These are phyloP conservation scores for Cephonodes hylas DNA, from an alignment of 2,888 invertebrate genomes.

Conservation along the genomic window DNA sequence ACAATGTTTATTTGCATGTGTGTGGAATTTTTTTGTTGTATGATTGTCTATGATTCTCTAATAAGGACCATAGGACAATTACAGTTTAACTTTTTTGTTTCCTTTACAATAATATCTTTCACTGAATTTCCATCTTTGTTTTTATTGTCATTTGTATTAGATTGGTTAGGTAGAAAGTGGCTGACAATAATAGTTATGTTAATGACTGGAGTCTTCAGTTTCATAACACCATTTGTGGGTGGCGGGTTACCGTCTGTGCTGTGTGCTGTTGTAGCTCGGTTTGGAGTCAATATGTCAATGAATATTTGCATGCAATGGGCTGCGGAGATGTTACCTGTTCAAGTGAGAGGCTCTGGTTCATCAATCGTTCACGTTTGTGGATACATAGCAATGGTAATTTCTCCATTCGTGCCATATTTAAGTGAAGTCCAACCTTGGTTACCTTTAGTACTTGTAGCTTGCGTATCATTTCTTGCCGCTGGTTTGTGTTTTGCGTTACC, in stretches of 20 bases:
- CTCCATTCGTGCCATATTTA: conserved; percentile 60
- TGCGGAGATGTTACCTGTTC: conserved; percentile 60
- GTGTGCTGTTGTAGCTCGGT: conserved; percentile 59
- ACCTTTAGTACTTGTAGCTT: conserved; percentile 47
- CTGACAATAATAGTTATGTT: conserved; percentile 37
- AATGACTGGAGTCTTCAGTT: conserved; percentile 45
- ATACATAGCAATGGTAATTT: conserved; percentile 50
- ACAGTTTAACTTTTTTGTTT: conserved; percentile 58
- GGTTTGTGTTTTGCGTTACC: conserved; percentile 27
- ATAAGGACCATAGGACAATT: conserved; percentile 53
- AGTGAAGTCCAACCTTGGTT: conserved; percentile 45
- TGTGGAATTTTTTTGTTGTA: conserved; percentile 47
- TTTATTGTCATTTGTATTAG: conserved; percentile 53
- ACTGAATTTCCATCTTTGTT: conserved; percentile 61
- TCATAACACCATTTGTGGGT: conserved; percentile 45
- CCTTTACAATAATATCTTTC: conserved; percentile 57
- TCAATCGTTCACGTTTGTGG: conserved; percentile 59
- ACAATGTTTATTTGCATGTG: conserved; percentile 50
- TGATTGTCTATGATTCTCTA: conserved; percentile 56
- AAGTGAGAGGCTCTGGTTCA: conserved; percentile 55
- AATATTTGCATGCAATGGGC: conserved; percentile 57
- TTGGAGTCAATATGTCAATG: conserved; percentile 53
- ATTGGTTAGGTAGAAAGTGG: conserved; percentile 55
- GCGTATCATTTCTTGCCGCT: conserved; percentile 29
- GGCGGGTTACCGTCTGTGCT: conserved; percentile 50